Conservation (phyloP, 2,888 invertebrate genomes). For the Syritta pipiens region DNA sequence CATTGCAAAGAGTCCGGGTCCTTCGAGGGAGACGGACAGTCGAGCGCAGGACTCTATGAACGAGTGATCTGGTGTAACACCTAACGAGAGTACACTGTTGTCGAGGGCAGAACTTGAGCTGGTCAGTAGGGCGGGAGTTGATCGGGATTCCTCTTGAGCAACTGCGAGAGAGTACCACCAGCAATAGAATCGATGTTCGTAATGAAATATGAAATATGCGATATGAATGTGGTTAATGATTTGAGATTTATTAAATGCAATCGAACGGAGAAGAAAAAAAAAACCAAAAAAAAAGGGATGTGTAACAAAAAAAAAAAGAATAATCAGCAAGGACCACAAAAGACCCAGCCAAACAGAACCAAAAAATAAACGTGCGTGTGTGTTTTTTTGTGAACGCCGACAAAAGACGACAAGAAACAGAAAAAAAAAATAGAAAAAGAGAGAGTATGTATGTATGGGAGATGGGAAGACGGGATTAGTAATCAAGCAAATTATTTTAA, state of each 20-base stretch:
- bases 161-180: constrained; percentile 82
- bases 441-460: constrained; percentile 17
- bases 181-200: constrained; percentile 40
- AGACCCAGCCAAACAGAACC: constrained; percentile 31
- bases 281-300: too few species aligned
- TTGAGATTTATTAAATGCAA: constrained; percentile 37
- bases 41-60: constrained; percentile 92
- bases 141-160: constrained; percentile 93
- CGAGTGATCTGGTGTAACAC: constrained; percentile 92
- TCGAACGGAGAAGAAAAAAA: constrained; percentile 26
- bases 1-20: constrained; percentile 86
- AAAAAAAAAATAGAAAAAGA: constrained; percentile 5
- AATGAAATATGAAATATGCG: constrained; percentile 59
- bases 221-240: constrained; percentile 62
- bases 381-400: constrained; percentile 30
- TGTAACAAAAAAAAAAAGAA: neutral
- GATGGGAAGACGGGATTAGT: constrained; percentile 35
- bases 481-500: constrained; percentile 48
- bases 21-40: constrained; percentile 92
- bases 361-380: constrained; percentile 7
- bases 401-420: constrained; percentile 10
- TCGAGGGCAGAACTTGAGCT: constrained; percentile 83
- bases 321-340: constrained; percentile 45
- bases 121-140: constrained; percentile 90
- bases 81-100: constrained; percentile 83